Evolutionary conservation across 2,113 vertebrate genomes (phyloP).

Genomic region (Brienomyrus longianalis): DNA sequence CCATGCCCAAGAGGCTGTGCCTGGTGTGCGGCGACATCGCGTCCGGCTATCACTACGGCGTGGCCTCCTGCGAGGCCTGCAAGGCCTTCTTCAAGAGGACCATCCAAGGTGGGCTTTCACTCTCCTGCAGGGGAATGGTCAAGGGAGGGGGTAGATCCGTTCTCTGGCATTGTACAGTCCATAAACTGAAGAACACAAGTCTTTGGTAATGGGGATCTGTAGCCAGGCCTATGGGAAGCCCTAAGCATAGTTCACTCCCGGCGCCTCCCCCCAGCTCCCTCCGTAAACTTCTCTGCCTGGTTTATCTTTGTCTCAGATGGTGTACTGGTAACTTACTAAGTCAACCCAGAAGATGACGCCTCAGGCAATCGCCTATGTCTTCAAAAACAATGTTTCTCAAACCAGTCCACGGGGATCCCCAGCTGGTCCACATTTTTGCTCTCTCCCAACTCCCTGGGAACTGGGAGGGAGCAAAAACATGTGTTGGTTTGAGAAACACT

Average conservation of each 20-base stretch:
- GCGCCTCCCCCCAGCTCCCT: background rate
- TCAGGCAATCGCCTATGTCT: background rate
- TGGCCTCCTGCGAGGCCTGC: constrained; percentile 97
- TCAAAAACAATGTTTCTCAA: too few relatives aligned
- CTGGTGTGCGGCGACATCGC: constrained; percentile 98
- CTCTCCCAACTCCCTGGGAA: too few relatives aligned
- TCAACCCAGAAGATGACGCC: background rate
- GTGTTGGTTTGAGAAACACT: too few relatives aligned
- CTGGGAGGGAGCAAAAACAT: too few relatives aligned
- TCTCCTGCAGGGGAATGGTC: constrained; percentile 21
- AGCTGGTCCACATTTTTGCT: too few relatives aligned
- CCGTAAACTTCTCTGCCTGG: background rate
- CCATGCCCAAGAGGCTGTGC: constrained; percentile 98
- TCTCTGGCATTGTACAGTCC: background rate
- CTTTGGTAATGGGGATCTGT: background rate
- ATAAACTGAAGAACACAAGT: background rate
- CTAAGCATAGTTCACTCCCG: background rate
- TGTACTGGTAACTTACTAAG: background rate
- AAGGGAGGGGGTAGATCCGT: background rate
- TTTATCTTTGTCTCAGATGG: background rate
- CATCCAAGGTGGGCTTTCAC: constrained; percentile 87
- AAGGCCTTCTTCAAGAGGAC: constrained; percentile 99
- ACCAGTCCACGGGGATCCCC: too few relatives aligned
- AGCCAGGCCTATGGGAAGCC: background rate
- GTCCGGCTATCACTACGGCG: constrained; percentile 97